These are phyloP conservation scores for Spilarctia lutea DNA, from an alignment of 2,888 invertebrate genomes.

Conservation along the genomic window DNA sequence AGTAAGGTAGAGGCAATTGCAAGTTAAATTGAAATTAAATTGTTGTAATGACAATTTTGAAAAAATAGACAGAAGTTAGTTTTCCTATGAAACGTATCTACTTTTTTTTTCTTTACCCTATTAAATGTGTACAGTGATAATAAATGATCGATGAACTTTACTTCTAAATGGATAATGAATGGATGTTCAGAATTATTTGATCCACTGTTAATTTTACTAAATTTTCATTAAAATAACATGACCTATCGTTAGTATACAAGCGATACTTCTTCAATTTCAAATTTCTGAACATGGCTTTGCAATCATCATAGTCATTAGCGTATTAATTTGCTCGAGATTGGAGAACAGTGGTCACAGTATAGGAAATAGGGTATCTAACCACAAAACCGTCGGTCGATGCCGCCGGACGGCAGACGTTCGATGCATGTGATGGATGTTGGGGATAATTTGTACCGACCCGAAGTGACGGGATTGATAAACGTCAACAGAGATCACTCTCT, in stretches of 20 bases:
- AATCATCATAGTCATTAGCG: slow-evolving; percentile 14
- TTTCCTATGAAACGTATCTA: too few species aligned
- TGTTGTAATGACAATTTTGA: too few species aligned
- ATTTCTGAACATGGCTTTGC: neutral
- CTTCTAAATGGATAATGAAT: too few species aligned
- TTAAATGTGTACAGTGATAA: too few species aligned
- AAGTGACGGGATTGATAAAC: slow-evolving; percentile 20
- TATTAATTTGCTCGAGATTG: slow-evolving; percentile 6
- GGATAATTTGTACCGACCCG: slow-evolving; percentile 56
- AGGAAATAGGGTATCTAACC: slow-evolving; percentile 24
- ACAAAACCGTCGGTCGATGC: slow-evolving; percentile 31
- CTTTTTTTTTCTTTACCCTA: too few species aligned
- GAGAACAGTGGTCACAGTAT: slow-evolving; percentile 9
- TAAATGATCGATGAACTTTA: too few species aligned
- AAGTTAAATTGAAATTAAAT: too few species aligned
- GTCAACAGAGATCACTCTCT: slow-evolving; percentile 1
- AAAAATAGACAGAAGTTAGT: too few species aligned
- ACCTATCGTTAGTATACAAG: neutral
- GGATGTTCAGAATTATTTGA: neutral
- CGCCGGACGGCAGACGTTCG: slow-evolving; percentile 41
- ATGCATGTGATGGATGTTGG: slow-evolving; percentile 61
- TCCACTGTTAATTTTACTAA: neutral
- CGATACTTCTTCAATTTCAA: neutral
- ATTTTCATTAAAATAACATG: neutral
- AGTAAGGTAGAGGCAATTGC: too few species aligned